Evolutionary conservation across 2,113 vertebrate species (phyloP), one percentile per base, ranked within the genome.

Genomic region (Callorhinus ursinus): DNA sequence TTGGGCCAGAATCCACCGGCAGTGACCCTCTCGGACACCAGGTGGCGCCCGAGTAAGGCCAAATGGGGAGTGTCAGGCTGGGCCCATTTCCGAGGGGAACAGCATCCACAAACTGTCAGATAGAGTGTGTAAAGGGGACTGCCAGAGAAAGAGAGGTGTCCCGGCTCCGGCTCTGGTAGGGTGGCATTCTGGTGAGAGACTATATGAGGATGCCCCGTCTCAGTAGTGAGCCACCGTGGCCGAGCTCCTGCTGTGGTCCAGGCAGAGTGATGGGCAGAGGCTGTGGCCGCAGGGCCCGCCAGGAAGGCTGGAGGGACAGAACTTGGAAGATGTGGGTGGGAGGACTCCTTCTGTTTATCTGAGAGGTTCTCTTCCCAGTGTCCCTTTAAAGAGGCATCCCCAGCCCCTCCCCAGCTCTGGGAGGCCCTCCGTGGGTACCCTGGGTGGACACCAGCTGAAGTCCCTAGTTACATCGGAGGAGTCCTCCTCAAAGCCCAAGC

Each of bases 1-100:
- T 15, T 22, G 10, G 42, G 39, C 33, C 14, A 0, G 82, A 80
- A 49, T n/a, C 61, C 69, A 12, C 83, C 5, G 0, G 87, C 81
- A 93, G 74, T 59, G 69, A 74, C 18, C 2, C 18, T 19, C 0
- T 39, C 16, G 53, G 63, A 77, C 98, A 93, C 96, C 95, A 98
- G 98, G 94, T 97, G 98, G 98, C 97, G 93, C 96, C 92, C 77
- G 24, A 96, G 97, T 63, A 82, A 63, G 96, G 95, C 81, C 36
- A 49, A 95, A 96, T 7, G 53, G 28, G 53, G 42, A 14, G 31
- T 22, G 28, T 21, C 42, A 0, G 2, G 6, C 15, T 1, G 0
- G 61, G 21, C 53, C 14, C 59, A 57, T n/a, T 74, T 61, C 36
- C 1, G 85, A 46, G 33, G 36, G 33, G 42, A 86, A 5, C 9